Percentiles rank a stretch among this genome's conserved stretches.
Evolutionary conservation across 2,113 vertebrate species (phyloP).

Genomic region (Nerophis lumbriciformis): DNA sequence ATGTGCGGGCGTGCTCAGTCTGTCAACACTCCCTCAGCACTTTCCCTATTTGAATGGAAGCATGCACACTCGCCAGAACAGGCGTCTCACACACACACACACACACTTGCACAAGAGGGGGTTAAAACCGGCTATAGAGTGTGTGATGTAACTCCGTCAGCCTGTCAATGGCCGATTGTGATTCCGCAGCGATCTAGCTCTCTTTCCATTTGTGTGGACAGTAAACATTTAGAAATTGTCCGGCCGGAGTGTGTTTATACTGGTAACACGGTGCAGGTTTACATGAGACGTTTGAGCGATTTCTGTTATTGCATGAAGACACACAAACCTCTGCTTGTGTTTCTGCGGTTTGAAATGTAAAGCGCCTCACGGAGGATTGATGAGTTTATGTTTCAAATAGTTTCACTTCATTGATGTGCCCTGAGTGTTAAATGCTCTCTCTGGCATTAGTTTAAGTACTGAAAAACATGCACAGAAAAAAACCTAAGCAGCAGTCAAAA

Average conservation of each 20-base stretch:
- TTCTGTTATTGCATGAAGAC: conserved; percentile 24
- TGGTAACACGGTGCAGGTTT: conserved; percentile 16
- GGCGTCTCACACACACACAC: conserved; percentile 18
- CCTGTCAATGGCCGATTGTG: conserved; percentile 30
- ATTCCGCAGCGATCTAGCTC: conserved; percentile 37
- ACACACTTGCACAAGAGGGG: conserved; percentile 5
- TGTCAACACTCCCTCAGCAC: conserved; percentile 67
- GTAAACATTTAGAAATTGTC: conserved; percentile 45
- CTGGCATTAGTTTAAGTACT: not conserved
- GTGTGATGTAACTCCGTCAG: conserved; percentile 55
- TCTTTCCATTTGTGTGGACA: conserved; percentile 22
- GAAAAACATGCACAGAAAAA: not conserved
- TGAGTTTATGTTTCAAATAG: conserved; percentile 8
- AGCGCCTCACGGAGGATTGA: not conserved
- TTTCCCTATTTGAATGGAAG: conserved; percentile 48
- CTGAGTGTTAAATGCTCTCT: not conserved
- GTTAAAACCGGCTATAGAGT: conserved; percentile 30
- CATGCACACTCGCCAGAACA: conserved; percentile 37
- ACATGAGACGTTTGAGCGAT: conserved; percentile 18
- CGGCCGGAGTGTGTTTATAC: conserved; percentile 26
- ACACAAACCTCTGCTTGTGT: conserved; percentile 6
- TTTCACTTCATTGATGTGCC: conserved; percentile 10
- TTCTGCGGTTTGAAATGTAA: conserved; percentile 6
- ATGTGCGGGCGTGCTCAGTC: conserved; percentile 55
- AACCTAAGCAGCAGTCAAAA: too few species aligned